Percentiles rank a stretch among this genome's conserved stretches.
Conservation (phyloP, 1,140 invertebrate species). For the Trachymyrmex cornetzi region DNA sequence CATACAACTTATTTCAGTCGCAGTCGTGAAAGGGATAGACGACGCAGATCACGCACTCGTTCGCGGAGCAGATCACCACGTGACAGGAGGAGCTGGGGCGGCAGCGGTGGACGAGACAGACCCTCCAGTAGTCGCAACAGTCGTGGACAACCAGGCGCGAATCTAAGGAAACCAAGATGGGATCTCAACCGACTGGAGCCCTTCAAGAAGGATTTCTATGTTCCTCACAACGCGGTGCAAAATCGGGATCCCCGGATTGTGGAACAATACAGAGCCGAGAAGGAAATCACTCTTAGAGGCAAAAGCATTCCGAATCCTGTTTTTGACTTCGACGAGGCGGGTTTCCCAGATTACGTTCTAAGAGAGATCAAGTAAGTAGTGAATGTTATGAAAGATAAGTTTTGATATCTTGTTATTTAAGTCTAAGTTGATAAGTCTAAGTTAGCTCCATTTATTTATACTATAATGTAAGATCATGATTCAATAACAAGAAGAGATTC, state of each 20-base stretch:
- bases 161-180: slow-evolving; percentile 94
- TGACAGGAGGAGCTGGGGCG: slow-evolving; percentile 84
- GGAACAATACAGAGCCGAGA: slow-evolving; percentile 91
- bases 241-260: slow-evolving; percentile 91
- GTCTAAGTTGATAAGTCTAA: neutral
- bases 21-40: slow-evolving; percentile 84
- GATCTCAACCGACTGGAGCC: slow-evolving; percentile 92
- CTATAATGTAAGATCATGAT: neutral
- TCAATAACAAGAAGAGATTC: neutral
- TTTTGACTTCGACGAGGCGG: slow-evolving; percentile 93
- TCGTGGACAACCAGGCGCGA: slow-evolving; percentile 90
- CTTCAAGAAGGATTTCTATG: slow-evolving; percentile 98
- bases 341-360: slow-evolving; percentile 94
- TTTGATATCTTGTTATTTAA: neutral
- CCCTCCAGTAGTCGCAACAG: slow-evolving; percentile 87
- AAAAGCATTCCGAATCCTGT: slow-evolving; percentile 94
- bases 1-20: slow-evolving; percentile 73
- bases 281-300: slow-evolving; percentile 94
- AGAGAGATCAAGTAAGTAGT: slow-evolving; percentile 88
- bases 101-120: slow-evolving; percentile 85
- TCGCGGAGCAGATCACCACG: slow-evolving; percentile 83
- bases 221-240: slow-evolving; percentile 92
- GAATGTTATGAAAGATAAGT: neutral
- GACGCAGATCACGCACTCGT: slow-evolving; percentile 82
- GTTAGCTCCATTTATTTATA: neutral